These are phyloP conservation scores for Stenodera caucasica DNA, from an alignment of 2,888 invertebrate species.

Conservation along the genomic window DNA sequence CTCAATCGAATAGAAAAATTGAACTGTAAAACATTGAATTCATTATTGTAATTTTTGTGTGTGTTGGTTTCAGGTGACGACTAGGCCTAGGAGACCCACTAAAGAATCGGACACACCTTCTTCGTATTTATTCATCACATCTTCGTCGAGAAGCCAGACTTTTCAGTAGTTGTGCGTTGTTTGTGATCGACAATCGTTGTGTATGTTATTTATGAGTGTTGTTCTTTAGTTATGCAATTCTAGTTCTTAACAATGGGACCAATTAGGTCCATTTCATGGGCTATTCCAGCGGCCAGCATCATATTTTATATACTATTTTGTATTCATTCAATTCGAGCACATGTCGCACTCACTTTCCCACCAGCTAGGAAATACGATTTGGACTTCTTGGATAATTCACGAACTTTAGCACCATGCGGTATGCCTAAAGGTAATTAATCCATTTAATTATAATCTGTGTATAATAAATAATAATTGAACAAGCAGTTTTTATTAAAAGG, in stretches of 20 bases:
- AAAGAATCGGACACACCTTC: neutral
- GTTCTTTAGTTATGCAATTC: slow-evolving; percentile 12
- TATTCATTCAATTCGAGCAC: slow-evolving; percentile 52
- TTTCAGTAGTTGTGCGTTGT: slow-evolving; percentile 1
- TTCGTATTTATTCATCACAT: neutral
- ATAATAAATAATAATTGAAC: neutral
- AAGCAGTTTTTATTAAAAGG: too few species aligned
- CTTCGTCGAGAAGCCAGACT: neutral
- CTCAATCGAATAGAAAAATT: neutral
- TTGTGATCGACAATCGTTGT: neutral
- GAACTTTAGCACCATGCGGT: slow-evolving; percentile 90
- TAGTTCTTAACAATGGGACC: slow-evolving; percentile 16
- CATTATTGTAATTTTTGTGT: neutral
- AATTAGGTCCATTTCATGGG: slow-evolving; percentile 10
- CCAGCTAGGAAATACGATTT: slow-evolving; percentile 85
- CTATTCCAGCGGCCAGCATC: slow-evolving; percentile 8
- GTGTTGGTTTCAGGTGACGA: neutral
- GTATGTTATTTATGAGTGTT: neutral
- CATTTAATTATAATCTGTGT: neutral
- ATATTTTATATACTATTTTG: slow-evolving; percentile 16
- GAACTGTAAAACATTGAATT: neutral
- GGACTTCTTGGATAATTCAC: slow-evolving; percentile 89
- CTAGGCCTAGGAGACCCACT: neutral
- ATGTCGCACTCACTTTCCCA: slow-evolving; percentile 88
- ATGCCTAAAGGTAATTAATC: slow-evolving; percentile 84